Percentiles rank a stretch among this genome's conserved stretches.
Conservation (phyloP, 2,888 invertebrate species). For the Nomada fabriciana region DNA sequence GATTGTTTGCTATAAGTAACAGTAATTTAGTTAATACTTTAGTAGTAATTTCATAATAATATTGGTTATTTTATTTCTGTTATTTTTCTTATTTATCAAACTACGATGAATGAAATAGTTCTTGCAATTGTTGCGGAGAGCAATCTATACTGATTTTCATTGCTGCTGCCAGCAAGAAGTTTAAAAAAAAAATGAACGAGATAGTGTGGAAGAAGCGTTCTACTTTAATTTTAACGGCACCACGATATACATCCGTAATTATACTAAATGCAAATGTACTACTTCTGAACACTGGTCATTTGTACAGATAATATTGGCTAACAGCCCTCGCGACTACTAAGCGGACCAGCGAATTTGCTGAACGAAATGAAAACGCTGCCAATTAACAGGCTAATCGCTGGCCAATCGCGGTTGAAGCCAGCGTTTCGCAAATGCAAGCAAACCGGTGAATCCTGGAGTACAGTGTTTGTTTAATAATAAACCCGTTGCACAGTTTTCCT, state of each 20-base stretch:
- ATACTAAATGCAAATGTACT: not conserved
- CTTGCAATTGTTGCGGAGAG: too few species aligned
- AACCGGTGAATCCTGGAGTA: not conserved
- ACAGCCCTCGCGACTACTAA: not conserved
- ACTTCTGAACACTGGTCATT: not conserved
- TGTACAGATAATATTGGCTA: constrained; percentile 3
- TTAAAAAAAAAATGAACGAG: not conserved
- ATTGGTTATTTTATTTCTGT: too few species aligned
- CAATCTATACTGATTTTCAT: not conserved
- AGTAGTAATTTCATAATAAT: too few species aligned
- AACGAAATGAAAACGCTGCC: not conserved
- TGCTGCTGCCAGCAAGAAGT: not conserved
- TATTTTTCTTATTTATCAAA: too few species aligned
- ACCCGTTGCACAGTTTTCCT: not conserved
- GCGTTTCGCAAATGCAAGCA: not conserved
- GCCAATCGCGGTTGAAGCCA: not conserved
- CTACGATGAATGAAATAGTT: too few species aligned
- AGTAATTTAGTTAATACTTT: too few species aligned
- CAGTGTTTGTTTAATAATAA: not conserved
- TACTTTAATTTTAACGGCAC: not conserved
- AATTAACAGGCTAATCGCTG: not conserved
- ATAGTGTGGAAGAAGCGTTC: not conserved
- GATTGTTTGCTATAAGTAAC: too few species aligned
- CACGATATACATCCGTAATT: not conserved
- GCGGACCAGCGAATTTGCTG: not conserved